Percentiles rank a stretch among this genome's conserved stretches.
phyloP scores from a whole-genome alignment of 37 sponge, comb jelly and placozoan genomes.

The Dysidea cf. avara region DNA sequence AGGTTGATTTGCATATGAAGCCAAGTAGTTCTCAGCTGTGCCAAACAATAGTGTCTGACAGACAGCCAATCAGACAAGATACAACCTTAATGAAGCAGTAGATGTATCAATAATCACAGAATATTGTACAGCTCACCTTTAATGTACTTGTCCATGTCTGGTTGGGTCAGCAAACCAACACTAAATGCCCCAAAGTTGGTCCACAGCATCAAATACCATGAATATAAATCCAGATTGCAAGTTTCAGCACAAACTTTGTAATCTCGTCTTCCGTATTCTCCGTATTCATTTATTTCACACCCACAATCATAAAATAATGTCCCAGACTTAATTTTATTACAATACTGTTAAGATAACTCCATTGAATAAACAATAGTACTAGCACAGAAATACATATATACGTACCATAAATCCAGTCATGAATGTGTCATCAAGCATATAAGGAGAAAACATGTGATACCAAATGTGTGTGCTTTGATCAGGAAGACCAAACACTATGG shows the following conservation, averaged over 20 bases:
- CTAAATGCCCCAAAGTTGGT: conserved; percentile 72
- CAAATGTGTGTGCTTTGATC: conserved; percentile 69
- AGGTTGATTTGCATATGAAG: conserved; percentile 47
- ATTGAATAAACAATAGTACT: too few relatives aligned
- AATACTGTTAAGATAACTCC: too few relatives aligned
- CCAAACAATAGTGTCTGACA: conserved; percentile 58
- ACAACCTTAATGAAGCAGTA: too few relatives aligned
- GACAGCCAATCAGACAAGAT: conserved; percentile 58
- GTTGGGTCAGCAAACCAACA: conserved; percentile 61
- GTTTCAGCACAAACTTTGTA: conserved; percentile 73
- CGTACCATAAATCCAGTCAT: conserved; percentile 71
- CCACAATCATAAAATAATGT: conserved; percentile 75
- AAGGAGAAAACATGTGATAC: conserved; percentile 66
- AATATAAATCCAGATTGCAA: conserved; percentile 79
- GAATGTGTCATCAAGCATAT: conserved; percentile 50
- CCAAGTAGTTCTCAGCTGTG: conserved; percentile 71
- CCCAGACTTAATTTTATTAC: conserved; percentile 46
- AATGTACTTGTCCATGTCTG: conserved; percentile 35
- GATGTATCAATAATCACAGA: too few relatives aligned
- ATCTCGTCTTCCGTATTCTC: conserved; percentile 67
- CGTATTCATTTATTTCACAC: conserved; percentile 62
- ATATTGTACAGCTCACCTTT: too few relatives aligned
- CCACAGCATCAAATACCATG: too few relatives aligned
- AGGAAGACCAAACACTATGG: conserved; percentile 69
- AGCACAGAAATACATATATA: too few relatives aligned